These are phyloP conservation scores for Lathronympha strigana DNA, from an alignment of 2,888 invertebrate genomes.

Conservation along the genomic window DNA sequence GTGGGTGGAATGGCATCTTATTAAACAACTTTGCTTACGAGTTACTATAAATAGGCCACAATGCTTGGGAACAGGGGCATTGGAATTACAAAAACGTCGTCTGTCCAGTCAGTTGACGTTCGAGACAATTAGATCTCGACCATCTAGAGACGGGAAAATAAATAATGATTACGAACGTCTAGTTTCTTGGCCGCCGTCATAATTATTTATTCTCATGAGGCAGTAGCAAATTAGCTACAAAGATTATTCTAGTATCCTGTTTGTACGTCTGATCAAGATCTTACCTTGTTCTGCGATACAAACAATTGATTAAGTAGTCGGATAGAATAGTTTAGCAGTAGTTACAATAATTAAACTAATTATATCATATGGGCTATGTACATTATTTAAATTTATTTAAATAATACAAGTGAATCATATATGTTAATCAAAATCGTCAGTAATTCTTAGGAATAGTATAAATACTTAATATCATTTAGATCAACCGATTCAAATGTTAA, in stretches of 20 bases:
- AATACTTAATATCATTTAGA: conserved; percentile 25
- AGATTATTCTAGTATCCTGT: conserved; percentile 4
- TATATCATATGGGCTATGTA: too few relatives aligned
- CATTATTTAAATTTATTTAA: not conserved
- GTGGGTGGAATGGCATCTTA: conserved; percentile 35
- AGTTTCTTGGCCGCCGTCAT: conserved; percentile 8
- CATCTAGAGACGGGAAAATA: conserved; percentile 20
- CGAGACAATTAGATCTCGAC: conserved; percentile 33
- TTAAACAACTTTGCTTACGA: conserved; percentile 30
- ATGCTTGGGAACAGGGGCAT: conserved; percentile 28
- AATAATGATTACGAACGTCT: conserved; percentile 9
- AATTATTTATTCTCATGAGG: conserved; percentile 20
- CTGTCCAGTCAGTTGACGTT: conserved; percentile 23
- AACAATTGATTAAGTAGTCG: not conserved
- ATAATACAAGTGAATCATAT: not conserved
- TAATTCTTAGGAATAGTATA: not conserved
- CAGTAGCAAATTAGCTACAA: conserved; percentile 4
- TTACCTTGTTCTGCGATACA: not conserved
- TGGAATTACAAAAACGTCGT: conserved; percentile 38
- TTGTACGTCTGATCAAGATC: not conserved
- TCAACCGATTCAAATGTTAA: conserved; percentile 21
- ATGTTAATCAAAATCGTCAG: not conserved
- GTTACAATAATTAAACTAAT: not conserved
- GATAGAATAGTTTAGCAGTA: not conserved
- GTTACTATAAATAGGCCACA: conserved; percentile 41